Evolutionary conservation across 2,797 vertebrate species (phyloP).

Genomic region (Trachurus trachurus): DNA sequence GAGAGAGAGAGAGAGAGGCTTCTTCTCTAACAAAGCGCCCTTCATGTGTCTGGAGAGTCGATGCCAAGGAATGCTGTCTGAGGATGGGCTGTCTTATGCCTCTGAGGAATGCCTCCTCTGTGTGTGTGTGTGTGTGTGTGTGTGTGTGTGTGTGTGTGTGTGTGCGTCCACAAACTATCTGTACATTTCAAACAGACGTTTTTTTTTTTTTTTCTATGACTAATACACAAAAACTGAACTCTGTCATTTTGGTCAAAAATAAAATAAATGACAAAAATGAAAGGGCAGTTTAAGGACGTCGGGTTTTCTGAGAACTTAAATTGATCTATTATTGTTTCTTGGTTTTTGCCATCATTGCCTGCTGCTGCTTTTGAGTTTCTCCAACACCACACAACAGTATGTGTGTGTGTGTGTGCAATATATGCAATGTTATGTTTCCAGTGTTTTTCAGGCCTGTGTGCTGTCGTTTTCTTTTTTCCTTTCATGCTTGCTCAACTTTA

Average conservation of each 20-base stretch:
- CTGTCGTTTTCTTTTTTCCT: neutral
- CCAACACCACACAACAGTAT: neutral
- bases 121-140: constrained; percentile 38
- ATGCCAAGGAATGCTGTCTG: constrained; percentile 83
- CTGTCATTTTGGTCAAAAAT: neutral
- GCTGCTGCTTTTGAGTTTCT: neutral
- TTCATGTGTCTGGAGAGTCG: constrained; percentile 80
- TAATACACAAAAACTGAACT: neutral
- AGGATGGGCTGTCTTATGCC: constrained; percentile 79
- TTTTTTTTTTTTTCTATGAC: too few species aligned
- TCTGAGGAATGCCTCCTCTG: constrained; percentile 75
- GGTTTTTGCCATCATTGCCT: neutral
- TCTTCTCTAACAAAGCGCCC: constrained; percentile 81
- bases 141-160: constrained; percentile 34
- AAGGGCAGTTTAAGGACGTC: neutral
- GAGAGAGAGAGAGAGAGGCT: constrained; percentile 43
- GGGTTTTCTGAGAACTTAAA: constrained; percentile 17
- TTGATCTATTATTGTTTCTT: constrained; percentile 4
- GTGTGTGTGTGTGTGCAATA: neutral
- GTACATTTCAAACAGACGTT: constrained; percentile 8
- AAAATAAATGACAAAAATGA: constrained; percentile 22
- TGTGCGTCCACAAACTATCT: constrained; percentile 42
- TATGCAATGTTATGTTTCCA: neutral
- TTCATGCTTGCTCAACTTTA: constrained; percentile 64
- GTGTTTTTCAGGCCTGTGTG: neutral